Evolutionary conservation across 2,888 invertebrate species (phyloP).

Genomic region (Acrobasis repandana): DNA sequence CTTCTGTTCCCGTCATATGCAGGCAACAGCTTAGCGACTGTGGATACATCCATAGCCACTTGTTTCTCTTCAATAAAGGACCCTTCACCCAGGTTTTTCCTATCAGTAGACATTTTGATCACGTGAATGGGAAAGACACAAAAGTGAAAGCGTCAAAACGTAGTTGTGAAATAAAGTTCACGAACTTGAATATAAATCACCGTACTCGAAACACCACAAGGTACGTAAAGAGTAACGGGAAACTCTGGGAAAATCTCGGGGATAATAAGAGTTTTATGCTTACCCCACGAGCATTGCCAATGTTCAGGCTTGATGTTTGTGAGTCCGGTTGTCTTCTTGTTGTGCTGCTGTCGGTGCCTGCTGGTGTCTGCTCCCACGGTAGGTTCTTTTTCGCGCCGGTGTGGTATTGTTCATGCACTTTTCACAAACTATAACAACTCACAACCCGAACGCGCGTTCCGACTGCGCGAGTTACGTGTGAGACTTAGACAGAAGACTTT

Average conservation of each 20-base stretch:
- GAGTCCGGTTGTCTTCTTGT: constrained; percentile 12
- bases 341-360: neutral
- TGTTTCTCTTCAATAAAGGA: constrained; percentile 18
- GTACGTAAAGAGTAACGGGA: too few species aligned
- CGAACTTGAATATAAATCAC: too few species aligned
- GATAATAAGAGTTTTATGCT: constrained; percentile 31
- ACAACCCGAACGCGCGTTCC: constrained; percentile 11
- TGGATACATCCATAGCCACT: constrained; percentile 16
- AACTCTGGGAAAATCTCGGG: constrained; percentile 24
- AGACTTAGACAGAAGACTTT: constrained; percentile 11
- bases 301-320: constrained; percentile 11
- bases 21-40: constrained; percentile 32
- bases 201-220: too few species aligned
- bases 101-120: constrained; percentile 26
- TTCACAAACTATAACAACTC: neutral
- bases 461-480: constrained; percentile 24
- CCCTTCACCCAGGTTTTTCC: constrained; percentile 14
- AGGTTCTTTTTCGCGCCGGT: constrained; percentile 24
- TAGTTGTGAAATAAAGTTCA: too few species aligned
- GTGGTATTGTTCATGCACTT: too few species aligned
- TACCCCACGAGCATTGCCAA: constrained; percentile 34
- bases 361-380: constrained; percentile 20
- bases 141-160: too few species aligned
- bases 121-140: neutral
- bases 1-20: constrained; percentile 38